phyloP scores from a whole-genome alignment of 2,113 vertebrate genomes.

The Siniperca chuatsi region DNA sequence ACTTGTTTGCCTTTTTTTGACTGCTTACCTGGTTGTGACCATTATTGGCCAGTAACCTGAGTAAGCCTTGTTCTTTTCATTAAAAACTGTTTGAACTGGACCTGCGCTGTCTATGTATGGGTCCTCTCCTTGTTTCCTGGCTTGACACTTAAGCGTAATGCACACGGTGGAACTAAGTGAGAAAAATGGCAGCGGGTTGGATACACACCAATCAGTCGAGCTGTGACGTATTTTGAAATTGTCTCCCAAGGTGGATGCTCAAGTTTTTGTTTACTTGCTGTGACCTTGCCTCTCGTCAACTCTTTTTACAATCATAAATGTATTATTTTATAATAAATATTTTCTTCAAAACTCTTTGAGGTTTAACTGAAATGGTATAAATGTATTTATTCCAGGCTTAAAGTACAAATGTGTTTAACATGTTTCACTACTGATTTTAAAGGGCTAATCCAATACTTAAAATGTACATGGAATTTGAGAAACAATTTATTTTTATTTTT shows the following conservation, averaged over 20 bases:
- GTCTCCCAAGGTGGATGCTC: neutral
- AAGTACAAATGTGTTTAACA: neutral
- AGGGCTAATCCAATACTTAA: neutral
- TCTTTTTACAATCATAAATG: neutral
- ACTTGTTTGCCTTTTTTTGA: too few relatives aligned
- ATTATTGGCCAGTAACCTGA: too few relatives aligned
- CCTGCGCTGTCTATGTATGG: too few relatives aligned
- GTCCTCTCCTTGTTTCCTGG: too few relatives aligned
- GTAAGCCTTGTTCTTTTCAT: too few relatives aligned
- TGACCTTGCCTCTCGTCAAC: neutral
- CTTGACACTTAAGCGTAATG: too few relatives aligned
- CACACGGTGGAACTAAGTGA: neutral
- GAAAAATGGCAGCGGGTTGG: neutral
- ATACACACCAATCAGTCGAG: neutral
- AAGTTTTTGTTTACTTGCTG: neutral
- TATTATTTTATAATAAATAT: neutral
- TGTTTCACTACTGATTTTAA: too few relatives aligned
- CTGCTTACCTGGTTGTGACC: too few relatives aligned
- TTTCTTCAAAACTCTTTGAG: neutral
- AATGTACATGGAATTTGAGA: neutral
- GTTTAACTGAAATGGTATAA: neutral
- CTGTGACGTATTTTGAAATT: neutral
- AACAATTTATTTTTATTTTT: too few relatives aligned
- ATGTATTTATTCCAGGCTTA: neutral
- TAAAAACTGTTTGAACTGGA: too few relatives aligned